These are phyloP conservation scores for Apistogramma diplotaenia DNA, from an alignment of 2,113 vertebrate species.

Conservation along the genomic window DNA sequence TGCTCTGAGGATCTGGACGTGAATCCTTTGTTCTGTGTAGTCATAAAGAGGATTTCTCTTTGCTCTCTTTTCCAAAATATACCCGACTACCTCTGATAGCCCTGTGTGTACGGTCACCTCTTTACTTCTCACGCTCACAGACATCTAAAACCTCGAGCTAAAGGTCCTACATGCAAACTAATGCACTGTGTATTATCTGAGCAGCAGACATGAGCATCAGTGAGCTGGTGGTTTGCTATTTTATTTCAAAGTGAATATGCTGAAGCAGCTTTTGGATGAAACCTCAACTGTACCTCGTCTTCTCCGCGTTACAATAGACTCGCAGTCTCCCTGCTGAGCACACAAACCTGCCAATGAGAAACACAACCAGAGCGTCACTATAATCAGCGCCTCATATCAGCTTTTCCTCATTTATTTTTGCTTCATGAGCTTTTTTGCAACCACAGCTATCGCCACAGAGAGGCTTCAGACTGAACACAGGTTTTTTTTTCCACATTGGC, in stretches of 20 bases:
- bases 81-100: no score
- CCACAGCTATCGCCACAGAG: not conserved
- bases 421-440: not conserved
- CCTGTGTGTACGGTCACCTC: not conserved
- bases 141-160: not conserved
- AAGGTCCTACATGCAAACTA: not conserved
- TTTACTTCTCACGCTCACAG: not conserved
- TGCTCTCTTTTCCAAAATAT: not conserved
- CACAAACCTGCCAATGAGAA: constrained; percentile 80
- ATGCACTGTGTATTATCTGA: not conserved
- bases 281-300: constrained; percentile 81
- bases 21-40: not conserved
- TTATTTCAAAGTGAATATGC: no score
- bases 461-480: not conserved
- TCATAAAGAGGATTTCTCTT: no score
- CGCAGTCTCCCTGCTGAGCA: constrained; percentile 83
- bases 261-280: not conserved
- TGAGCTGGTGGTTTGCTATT: not conserved
- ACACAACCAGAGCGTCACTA: not conserved
- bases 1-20: no score
- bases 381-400: not conserved
- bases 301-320: constrained; percentile 90
- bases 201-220: not conserved
- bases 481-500: accelerated
- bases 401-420: not conserved